These are phyloP conservation scores for Drosophila nikananu DNA, from an alignment of 1,140 invertebrate species.

Conservation along the genomic window DNA sequence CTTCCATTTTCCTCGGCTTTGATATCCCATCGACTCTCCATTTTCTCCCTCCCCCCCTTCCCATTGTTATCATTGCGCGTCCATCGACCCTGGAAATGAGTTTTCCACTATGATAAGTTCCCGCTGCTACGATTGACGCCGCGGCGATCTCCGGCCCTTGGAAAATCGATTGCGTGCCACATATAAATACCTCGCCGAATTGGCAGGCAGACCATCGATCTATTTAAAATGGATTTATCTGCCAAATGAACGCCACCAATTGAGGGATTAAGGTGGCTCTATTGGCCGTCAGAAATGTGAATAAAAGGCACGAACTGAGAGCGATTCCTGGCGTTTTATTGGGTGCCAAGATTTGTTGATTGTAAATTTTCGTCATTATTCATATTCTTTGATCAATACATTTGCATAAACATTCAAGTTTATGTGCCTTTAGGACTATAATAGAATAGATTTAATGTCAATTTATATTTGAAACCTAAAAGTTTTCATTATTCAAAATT, in stretches of 20 bases:
- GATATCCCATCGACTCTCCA: constrained; percentile 14
- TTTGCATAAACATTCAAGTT: not conserved
- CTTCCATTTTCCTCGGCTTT: constrained; percentile 30
- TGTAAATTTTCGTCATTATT: not conserved
- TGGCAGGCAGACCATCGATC: constrained; percentile 22
- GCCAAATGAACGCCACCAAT: constrained; percentile 15
- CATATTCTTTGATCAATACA: not conserved
- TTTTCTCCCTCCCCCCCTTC: not conserved
- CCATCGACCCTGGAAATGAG: constrained; percentile 35
- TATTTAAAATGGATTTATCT: constrained; percentile 21
- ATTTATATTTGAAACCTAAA: not conserved
- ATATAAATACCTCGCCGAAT: not conserved
- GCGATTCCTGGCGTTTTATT: constrained; percentile 9
- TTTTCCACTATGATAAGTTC: constrained; percentile 33
- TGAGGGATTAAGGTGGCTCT: not conserved
- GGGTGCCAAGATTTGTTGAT: not conserved
- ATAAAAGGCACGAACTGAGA: not conserved
- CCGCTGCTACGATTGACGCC: constrained; percentile 27
- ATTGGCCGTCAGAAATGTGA: constrained; percentile 2
- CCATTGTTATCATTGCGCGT: constrained; percentile 42
- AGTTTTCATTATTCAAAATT: too few species aligned
- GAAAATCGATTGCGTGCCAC: constrained; percentile 4
- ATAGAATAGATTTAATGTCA: not conserved
- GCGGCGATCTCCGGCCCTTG: constrained; percentile 13
- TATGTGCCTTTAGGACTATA: not conserved